Percentiles rank a stretch among this genome's conserved stretches.
Conservation (phyloP, 2,888 invertebrate genomes). For the Drosophila nigricruria region DNA sequence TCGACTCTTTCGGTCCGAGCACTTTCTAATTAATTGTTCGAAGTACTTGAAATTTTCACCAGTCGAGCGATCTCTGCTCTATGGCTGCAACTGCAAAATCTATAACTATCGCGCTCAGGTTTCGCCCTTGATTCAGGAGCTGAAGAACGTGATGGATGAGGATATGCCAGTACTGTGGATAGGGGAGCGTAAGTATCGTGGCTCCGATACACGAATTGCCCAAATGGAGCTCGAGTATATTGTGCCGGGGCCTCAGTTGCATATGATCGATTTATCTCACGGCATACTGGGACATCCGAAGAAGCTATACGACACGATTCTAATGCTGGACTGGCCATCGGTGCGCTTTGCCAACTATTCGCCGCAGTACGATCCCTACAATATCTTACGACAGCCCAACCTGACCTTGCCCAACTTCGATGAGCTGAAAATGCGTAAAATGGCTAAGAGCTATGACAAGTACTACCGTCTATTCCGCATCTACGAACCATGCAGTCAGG, state of each 20-base stretch:
- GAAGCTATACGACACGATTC: slow-evolving; percentile 9
- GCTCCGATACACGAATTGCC: not conserved
- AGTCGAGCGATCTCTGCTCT: slow-evolving; percentile 5
- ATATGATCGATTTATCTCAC: slow-evolving; percentile 3
- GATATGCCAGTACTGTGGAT: slow-evolving; percentile 1
- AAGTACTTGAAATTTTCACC: not conserved
- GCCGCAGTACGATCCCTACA: not conserved
- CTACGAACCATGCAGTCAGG: not conserved
- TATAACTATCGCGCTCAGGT: slow-evolving; percentile 6
- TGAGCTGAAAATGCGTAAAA: not conserved
- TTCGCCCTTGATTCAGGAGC: slow-evolving; percentile 1
- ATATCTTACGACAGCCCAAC: not conserved
- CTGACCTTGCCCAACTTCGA: not conserved
- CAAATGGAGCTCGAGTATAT: slow-evolving; percentile 6
- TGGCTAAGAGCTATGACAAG: not conserved
- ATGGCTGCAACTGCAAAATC: slow-evolving; percentile 1
- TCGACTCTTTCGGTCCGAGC: slow-evolving; percentile 16
- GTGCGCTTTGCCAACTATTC: slow-evolving; percentile 6
- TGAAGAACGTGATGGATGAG: not conserved
- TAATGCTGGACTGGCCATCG: slow-evolving; percentile 12
- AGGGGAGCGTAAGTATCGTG: slow-evolving; percentile 2
- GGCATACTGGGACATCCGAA: slow-evolving; percentile 17
- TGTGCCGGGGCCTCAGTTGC: slow-evolving; percentile 5
- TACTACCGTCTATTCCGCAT: not conserved
- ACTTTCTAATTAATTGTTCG: not conserved